These are phyloP conservation scores for Serranochromis macrocephalus DNA, from an alignment of 2,113 vertebrate genomes.

Conservation along the genomic window DNA sequence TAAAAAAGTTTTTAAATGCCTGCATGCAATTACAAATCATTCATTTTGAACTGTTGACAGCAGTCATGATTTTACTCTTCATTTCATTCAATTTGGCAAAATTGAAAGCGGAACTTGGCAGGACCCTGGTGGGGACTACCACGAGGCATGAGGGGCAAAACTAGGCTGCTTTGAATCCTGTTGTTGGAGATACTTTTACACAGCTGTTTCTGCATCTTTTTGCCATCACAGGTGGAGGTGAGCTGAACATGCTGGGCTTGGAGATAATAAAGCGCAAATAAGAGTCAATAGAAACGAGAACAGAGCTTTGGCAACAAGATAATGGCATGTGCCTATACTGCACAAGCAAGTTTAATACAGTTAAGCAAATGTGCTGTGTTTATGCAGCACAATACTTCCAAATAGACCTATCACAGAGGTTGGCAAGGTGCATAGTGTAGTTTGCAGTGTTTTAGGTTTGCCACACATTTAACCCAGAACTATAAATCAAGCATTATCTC, in stretches of 20 bases:
- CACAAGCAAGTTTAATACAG: not conserved
- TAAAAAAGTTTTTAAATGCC: not conserved
- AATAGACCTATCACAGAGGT: not conserved
- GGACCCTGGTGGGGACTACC: not conserved
- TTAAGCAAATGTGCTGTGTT: not conserved
- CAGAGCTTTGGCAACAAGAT: not conserved
- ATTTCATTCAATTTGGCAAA: not conserved
- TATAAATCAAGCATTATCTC: not conserved
- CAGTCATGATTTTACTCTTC: not conserved
- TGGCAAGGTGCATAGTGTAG: not conserved
- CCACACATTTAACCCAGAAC: not conserved
- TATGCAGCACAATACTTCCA: not conserved
- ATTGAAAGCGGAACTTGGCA: not conserved
- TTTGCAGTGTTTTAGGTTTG: not conserved
- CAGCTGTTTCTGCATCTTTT: not conserved
- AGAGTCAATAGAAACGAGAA: rapidly evolving
- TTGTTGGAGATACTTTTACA: not conserved
- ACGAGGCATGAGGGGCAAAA: not conserved
- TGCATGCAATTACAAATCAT: not conserved
- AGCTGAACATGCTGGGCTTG: not conserved
- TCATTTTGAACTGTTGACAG: not conserved
- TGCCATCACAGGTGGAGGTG: not conserved
- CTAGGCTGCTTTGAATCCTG: not conserved
- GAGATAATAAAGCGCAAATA: not conserved
- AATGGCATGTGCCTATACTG: not conserved